A percentile compares a stretch with the other conserved stretches of the same genome.
phyloP scores from a whole-genome alignment of 2,888 invertebrate species.

The Drosophila paramelanica region DNA sequence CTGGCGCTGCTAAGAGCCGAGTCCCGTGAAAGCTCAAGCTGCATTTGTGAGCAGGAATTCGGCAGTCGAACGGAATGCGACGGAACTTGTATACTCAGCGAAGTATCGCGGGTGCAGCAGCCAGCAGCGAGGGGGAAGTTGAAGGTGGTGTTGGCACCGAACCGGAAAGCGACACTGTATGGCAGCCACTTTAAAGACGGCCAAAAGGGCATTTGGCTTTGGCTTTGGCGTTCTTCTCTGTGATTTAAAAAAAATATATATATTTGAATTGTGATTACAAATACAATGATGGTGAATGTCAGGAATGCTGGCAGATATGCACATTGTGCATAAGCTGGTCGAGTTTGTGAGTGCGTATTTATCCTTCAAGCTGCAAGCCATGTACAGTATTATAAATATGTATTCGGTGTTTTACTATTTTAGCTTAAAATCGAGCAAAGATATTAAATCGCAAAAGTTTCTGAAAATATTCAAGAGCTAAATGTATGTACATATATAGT shows the following conservation, averaged over 20 bases:
- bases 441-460: background rate
- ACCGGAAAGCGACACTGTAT: constrained; percentile 44
- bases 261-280: constrained; percentile 68
- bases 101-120: constrained; percentile 74
- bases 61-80: constrained; percentile 79
- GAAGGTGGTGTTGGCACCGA: background rate
- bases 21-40: constrained; percentile 61
- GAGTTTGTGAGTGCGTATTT: constrained; percentile 14
- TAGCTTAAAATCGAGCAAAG: background rate
- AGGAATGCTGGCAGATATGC: constrained; percentile 14
- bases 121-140: constrained; percentile 17
- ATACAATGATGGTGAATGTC: constrained; percentile 35
- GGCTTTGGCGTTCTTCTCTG: constrained; percentile 40
- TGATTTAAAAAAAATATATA: constrained; percentile 60
- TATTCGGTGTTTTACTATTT: constrained; percentile 2
- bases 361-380: constrained; percentile 20
- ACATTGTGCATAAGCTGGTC: constrained; percentile 27
- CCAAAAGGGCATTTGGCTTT: background rate
- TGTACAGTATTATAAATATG: constrained; percentile 68
- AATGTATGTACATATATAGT: background rate
- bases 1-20: constrained; percentile 54
- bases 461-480: background rate
- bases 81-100: constrained; percentile 80
- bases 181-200: constrained; percentile 62
- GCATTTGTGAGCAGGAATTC: constrained; percentile 80